A percentile compares a stretch with the other conserved stretches of the same genome.
phyloP scores from a whole-genome alignment of 2,888 invertebrate species.

The Habroteleia sp. region DNA sequence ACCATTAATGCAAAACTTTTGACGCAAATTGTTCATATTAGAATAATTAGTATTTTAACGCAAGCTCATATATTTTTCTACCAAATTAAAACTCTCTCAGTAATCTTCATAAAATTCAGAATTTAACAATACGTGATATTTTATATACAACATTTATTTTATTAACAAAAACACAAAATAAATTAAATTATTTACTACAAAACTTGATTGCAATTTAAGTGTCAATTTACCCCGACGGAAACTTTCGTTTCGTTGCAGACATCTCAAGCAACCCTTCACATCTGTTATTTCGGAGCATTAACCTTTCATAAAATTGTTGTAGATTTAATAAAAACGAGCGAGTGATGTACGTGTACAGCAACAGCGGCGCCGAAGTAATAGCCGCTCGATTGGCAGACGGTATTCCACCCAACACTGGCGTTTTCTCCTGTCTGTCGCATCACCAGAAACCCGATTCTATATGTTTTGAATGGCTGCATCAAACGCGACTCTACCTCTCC shows the following conservation, averaged over 20 bases:
- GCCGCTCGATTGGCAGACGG: conserved; percentile 84
- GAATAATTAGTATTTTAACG: too few relatives aligned
- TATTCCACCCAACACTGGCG: conserved; percentile 82
- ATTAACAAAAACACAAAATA: too few relatives aligned
- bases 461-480: conserved; percentile 91
- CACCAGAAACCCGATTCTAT: conserved; percentile 79
- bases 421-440: conserved; percentile 86
- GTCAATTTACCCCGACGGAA: background rate
- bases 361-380: conserved; percentile 87
- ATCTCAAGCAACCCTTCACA: background rate
- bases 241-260: conserved; percentile 5
- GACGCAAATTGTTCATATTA: too few relatives aligned
- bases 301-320: conserved; percentile 25
- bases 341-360: conserved; percentile 87
- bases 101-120: too few relatives aligned
- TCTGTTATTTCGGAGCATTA: conserved; percentile 7
- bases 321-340: conserved; percentile 90
- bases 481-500: conserved; percentile 87
- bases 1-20: too few relatives aligned
- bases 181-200: background rate
- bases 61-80: too few relatives aligned
- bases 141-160: too few relatives aligned
- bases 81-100: too few relatives aligned
- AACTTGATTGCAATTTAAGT: background rate
- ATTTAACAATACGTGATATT: too few relatives aligned